Evolutionary conservation across 2,888 invertebrate genomes (phyloP).

Genomic region (Callyntrura sp.): DNA sequence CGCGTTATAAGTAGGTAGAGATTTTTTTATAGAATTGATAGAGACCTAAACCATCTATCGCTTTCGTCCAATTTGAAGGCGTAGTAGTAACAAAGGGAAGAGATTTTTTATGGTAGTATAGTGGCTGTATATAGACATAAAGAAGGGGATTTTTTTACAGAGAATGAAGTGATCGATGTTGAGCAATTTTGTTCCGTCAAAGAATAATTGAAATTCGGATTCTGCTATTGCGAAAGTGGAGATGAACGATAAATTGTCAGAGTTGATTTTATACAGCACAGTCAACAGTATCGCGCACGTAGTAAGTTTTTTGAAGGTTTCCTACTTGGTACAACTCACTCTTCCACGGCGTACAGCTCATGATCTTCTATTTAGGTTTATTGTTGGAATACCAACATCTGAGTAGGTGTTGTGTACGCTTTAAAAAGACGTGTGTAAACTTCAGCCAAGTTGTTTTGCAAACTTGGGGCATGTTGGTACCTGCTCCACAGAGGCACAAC

Average conservation of each 20-base stretch:
- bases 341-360: background rate
- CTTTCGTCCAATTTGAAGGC: background rate
- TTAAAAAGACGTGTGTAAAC: background rate
- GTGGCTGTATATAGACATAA: no score
- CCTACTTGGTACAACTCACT: no score
- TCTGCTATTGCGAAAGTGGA: constrained; percentile 5
- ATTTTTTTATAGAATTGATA: background rate
- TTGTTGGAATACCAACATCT: background rate
- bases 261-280: background rate
- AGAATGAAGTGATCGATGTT: constrained; percentile 41
- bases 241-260: constrained; percentile 27
- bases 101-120: background rate
- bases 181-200: constrained; percentile 11
- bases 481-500: no score
- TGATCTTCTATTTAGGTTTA: background rate
- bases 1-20: background rate
- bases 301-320: background rate
- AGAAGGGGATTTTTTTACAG: background rate
- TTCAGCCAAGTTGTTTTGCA: background rate
- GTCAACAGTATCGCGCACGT: no score
- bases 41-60: background rate
- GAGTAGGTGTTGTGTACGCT: background rate
- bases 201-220: constrained; percentile 25
- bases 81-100: background rate
- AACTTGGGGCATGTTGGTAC: background rate